phyloP scores from a whole-genome alignment of 2,113 vertebrate genomes.

The Rattus rattus region DNA sequence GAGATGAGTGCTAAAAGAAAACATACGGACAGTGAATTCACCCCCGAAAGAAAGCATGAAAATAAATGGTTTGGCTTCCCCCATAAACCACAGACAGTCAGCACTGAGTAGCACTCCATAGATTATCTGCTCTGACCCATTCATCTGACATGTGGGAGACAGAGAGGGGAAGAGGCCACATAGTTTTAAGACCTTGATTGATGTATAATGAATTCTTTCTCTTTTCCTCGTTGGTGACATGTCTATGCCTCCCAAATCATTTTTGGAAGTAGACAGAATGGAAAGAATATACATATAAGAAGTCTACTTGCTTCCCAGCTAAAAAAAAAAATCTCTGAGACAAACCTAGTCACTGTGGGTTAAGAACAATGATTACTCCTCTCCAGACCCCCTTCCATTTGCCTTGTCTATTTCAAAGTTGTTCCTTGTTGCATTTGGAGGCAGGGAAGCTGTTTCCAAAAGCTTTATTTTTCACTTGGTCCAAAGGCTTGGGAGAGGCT shows the following conservation, averaged over 20 bases:
- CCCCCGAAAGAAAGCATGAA: not conserved
- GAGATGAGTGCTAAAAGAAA: not conserved
- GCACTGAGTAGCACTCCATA: not conserved
- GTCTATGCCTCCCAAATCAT: not conserved
- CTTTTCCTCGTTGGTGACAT: not conserved
- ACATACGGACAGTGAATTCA: not conserved
- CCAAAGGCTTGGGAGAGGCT: no score
- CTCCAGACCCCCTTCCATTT: not conserved
- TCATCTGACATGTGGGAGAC: conserved; percentile 1
- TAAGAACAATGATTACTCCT: not conserved
- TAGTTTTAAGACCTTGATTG: not conserved
- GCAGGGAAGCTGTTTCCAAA: no score
- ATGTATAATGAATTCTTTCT: not conserved
- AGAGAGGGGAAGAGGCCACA: not conserved
- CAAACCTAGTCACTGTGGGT: not conserved
- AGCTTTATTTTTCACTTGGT: no score
- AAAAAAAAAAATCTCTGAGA: not conserved
- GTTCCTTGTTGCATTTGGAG: no score
- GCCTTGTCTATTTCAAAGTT: not conserved
- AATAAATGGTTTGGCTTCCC: conserved; percentile 7
- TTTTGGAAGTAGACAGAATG: conserved; percentile 21
- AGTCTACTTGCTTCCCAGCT: conserved; percentile 23
- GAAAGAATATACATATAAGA: not conserved
- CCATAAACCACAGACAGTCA: not conserved
- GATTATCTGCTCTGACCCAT: not conserved